phyloP scores from a whole-genome alignment of 2,113 vertebrate genomes.

The Crotophaga sulcirostris region DNA sequence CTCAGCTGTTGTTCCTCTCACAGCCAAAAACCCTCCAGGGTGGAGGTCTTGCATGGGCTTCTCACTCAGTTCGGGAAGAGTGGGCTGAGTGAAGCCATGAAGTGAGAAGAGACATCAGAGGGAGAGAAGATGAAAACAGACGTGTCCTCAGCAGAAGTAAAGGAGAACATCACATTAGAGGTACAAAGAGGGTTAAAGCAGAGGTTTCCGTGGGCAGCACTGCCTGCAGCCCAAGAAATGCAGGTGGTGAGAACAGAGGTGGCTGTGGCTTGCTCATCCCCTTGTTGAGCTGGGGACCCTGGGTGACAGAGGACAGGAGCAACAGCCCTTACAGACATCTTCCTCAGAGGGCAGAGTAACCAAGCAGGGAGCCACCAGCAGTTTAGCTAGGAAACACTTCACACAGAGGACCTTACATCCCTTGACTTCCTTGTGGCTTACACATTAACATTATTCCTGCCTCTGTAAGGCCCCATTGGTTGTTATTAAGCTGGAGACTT shows the following conservation, averaged over 20 bases:
- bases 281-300: background rate
- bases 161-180: background rate
- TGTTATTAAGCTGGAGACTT: background rate
- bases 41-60: background rate
- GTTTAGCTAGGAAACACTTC: background rate
- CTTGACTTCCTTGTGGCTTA: background rate
- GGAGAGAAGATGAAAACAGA: background rate
- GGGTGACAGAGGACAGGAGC: background rate
- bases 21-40: background rate
- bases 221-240: background rate
- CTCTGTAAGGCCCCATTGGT: background rate
- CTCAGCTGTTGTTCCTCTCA: background rate
- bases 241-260: background rate
- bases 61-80: background rate
- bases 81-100: background rate
- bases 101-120: background rate
- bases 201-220: background rate
- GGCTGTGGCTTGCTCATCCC: background rate
- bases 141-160: background rate
- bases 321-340: conserved; percentile 40
- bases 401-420: background rate
- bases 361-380: background rate
- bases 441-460: conserved; percentile 8
- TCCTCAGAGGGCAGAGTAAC: background rate
- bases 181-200: background rate